phyloP scores from a whole-genome alignment of 2,888 invertebrate genomes.

The Caenorhabditis japonica region DNA sequence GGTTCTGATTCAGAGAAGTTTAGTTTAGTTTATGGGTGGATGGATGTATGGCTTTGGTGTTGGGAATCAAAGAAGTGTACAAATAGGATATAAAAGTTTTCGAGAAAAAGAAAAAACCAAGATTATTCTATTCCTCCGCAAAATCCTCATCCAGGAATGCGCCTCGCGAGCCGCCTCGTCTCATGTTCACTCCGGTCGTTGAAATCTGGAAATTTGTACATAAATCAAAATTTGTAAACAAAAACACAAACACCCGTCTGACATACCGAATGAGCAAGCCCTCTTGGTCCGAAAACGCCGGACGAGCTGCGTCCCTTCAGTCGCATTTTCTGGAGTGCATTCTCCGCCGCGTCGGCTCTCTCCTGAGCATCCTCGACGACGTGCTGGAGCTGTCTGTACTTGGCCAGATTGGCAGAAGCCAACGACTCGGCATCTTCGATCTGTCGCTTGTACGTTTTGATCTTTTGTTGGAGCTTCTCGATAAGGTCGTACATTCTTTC shows the following conservation, averaged over 20 bases:
- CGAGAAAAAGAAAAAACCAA: not conserved
- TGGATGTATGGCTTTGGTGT: too few relatives aligned
- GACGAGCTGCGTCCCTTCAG: slow-evolving; percentile 75
- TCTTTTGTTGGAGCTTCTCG: slow-evolving; percentile 93
- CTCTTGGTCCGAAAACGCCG: slow-evolving; percentile 62
- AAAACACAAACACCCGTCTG: too few relatives aligned
- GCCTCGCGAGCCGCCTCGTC: slow-evolving; percentile 58
- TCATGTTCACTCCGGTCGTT: slow-evolving; percentile 47
- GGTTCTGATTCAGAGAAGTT: slow-evolving; percentile 47
- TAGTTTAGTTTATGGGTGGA: too few relatives aligned
- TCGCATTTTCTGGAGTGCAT: slow-evolving; percentile 79
- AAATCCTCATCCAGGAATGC: slow-evolving; percentile 65
- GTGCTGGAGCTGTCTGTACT: slow-evolving; percentile 80
- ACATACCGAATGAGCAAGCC: slow-evolving; percentile 65
- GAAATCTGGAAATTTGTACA: slow-evolving; percentile 54
- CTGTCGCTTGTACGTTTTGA: slow-evolving; percentile 80
- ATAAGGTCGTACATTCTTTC: slow-evolving; percentile 99
- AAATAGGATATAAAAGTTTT: slow-evolving; percentile 28
- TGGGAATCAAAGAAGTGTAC: slow-evolving; percentile 44
- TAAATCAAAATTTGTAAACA: too few relatives aligned
- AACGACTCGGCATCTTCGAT: slow-evolving; percentile 80
- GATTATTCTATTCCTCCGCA: slow-evolving; percentile 54
- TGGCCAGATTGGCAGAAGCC: slow-evolving; percentile 80
- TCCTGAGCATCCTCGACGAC: slow-evolving; percentile 78
- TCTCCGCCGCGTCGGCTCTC: slow-evolving; percentile 79